These are phyloP conservation scores for Castor canadensis DNA, from an alignment of 2,113 vertebrate genomes.

Conservation along the genomic window DNA sequence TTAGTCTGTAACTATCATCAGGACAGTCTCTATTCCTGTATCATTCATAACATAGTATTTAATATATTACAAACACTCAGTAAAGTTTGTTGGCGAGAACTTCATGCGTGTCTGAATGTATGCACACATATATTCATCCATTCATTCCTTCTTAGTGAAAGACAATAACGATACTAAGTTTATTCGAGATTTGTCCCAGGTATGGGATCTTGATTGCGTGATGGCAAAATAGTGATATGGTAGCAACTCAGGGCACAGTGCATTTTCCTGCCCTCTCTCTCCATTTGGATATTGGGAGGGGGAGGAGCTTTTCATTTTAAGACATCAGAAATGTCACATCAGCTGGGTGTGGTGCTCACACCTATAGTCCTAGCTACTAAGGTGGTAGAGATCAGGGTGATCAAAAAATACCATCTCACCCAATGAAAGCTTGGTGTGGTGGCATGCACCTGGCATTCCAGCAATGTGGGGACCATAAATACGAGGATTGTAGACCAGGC, in stretches of 20 bases:
- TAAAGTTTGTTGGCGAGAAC: neutral
- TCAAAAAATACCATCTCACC: too few relatives aligned
- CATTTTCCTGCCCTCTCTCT: neutral
- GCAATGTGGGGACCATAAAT: too few relatives aligned
- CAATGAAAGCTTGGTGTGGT: too few relatives aligned
- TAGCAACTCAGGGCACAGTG: neutral
- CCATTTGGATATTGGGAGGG: neutral
- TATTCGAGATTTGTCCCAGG: neutral
- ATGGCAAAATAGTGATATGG: neutral
- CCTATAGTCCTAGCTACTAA: too few relatives aligned
- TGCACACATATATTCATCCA: neutral
- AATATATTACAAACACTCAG: neutral
- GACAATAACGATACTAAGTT: neutral
- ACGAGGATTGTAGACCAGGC: too few relatives aligned
- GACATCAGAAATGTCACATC: neutral
- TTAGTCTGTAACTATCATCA: neutral
- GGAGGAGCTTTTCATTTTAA: neutral
- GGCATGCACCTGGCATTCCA: too few relatives aligned
- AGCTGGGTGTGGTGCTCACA: too few relatives aligned
- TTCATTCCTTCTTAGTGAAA: conserved; percentile 11
- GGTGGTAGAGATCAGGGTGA: too few relatives aligned
- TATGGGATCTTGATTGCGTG: neutral
- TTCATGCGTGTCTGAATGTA: neutral
- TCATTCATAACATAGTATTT: neutral
- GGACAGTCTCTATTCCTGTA: neutral